Conservation (phyloP, 2,797 vertebrate genomes). For the Rhynchotus rufescens region DNA sequence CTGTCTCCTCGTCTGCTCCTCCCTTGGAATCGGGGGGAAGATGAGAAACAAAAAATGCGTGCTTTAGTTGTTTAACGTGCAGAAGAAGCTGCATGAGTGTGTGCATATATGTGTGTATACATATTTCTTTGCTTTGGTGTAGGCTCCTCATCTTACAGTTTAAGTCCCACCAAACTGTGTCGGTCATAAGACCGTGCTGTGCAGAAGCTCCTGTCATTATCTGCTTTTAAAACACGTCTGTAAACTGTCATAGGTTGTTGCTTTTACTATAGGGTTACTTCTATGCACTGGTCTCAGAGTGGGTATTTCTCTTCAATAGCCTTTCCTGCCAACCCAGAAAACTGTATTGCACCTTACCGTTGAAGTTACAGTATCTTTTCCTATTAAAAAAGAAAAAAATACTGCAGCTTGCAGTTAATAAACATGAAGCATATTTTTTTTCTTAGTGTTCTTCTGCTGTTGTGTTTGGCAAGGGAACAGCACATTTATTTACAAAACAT, state of each 20-base stretch:
- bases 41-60: neutral
- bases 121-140: too few relatives aligned
- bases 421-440: neutral
- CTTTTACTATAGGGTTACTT: neutral
- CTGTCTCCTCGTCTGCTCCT: too few relatives aligned
- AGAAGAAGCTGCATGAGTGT: neutral
- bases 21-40: neutral
- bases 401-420: neutral
- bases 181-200: neutral
- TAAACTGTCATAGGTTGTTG: neutral
- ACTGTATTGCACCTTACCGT: neutral
- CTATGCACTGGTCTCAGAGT: rapidly evolving
- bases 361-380: neutral
- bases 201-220: neutral
- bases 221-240: neutral
- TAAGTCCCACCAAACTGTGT: neutral
- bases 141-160: too few relatives aligned
- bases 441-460: neutral
- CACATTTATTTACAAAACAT: neutral
- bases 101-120: too few relatives aligned
- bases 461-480: neutral
- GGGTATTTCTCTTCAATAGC: neutral
- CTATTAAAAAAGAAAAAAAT: neutral
- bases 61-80: neutral
- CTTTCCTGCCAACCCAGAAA: neutral